phyloP scores from a whole-genome alignment of 2,113 vertebrate genomes.

The Platycercus adscitus region DNA sequence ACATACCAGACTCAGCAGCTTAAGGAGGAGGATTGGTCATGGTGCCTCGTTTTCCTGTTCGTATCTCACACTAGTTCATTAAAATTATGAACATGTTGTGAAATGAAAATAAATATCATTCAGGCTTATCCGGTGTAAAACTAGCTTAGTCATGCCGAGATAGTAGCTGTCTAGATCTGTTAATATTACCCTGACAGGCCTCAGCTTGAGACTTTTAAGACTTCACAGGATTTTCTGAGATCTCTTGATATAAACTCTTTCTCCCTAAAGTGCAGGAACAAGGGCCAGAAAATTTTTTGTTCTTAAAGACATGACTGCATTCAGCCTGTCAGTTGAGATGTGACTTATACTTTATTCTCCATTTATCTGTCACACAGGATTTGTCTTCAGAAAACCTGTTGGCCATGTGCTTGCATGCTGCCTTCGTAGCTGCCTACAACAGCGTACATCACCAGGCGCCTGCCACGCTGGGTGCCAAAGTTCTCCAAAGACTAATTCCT shows the following conservation, averaged over 20 bases:
- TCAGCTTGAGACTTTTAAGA: conserved; percentile 18
- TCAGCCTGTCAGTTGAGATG: not conserved
- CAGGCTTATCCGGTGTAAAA: conserved; percentile 18
- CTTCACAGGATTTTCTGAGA: not conserved
- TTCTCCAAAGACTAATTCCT: not conserved
- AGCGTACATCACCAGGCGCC: rapidly evolving
- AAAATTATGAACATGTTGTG: conserved; percentile 13
- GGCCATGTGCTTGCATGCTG: not conserved
- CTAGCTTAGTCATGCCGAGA: conserved; percentile 55
- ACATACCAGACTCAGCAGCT: not conserved
- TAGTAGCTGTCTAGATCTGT: conserved; percentile 35
- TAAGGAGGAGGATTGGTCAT: not conserved
- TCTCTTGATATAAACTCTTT: not conserved
- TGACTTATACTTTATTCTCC: not conserved
- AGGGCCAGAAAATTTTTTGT: not conserved
- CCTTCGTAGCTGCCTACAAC: not conserved
- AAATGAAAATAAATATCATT: conserved; percentile 49
- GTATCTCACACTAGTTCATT: conserved; percentile 40
- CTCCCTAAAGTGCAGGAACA: not conserved
- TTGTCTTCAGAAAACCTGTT: not conserved
- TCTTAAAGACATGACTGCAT: not conserved
- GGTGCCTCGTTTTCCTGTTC: not conserved
- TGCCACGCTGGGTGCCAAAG: not conserved
- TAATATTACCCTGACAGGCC: conserved; percentile 44
- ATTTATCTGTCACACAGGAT: not conserved